phyloP scores from a whole-genome alignment of 2,888 invertebrate species.

The Dioctria linearis region DNA sequence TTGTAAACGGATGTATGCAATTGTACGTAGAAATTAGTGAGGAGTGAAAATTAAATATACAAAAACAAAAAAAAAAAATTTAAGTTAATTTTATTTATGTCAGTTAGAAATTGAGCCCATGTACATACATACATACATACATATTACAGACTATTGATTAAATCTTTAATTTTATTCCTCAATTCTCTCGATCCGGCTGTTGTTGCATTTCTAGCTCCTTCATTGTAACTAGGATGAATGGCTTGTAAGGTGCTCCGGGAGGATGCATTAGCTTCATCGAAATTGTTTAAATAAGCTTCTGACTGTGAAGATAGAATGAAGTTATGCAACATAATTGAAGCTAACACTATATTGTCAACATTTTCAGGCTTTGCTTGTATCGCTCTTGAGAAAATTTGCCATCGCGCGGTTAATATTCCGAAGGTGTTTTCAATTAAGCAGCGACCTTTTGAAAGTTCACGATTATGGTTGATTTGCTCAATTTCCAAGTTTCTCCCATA shows the following conservation, averaged over 20 bases:
- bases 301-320: not conserved
- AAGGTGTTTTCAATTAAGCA: constrained; percentile 18
- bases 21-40: too few species aligned
- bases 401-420: constrained; percentile 4
- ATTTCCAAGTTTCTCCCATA: not conserved
- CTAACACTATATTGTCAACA: not conserved
- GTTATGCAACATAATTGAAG: constrained; percentile 1
- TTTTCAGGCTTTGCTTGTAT: constrained; percentile 2
- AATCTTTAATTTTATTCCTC: constrained; percentile 15
- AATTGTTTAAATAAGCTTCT: not conserved
- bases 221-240: not conserved
- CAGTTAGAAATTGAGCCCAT: too few species aligned
- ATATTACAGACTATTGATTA: too few species aligned
- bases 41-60: too few species aligned
- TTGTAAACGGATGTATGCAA: too few species aligned
- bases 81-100: too few species aligned
- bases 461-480: not conserved
- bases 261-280: not conserved
- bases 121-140: too few species aligned
- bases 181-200: not conserved
- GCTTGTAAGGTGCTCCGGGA: not conserved
- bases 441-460: constrained; percentile 8
- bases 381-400: not conserved
- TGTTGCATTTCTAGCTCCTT: not conserved
- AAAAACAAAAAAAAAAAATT: too few species aligned